phyloP scores from a whole-genome alignment of 2,113 vertebrate species.

The Lepidothrix coronata region DNA sequence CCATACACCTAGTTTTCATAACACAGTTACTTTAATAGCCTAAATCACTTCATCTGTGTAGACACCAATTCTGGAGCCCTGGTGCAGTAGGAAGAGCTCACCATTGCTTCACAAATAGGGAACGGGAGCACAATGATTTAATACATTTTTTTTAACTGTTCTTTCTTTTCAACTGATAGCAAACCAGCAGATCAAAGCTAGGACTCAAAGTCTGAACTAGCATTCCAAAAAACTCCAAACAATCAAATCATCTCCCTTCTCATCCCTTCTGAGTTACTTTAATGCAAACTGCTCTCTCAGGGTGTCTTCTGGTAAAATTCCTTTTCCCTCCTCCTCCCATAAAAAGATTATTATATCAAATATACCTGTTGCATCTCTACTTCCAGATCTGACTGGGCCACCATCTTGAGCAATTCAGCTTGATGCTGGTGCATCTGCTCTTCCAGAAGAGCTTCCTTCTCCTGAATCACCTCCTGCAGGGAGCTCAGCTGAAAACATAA shows the following conservation, averaged over 20 bases:
- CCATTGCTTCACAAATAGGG: not conserved
- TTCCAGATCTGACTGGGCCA: constrained; percentile 68
- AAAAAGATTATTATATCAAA: not conserved
- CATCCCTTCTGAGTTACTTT: not conserved
- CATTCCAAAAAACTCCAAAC: not conserved
- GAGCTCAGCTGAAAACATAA: constrained; percentile 76
- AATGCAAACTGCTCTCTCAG: not conserved
- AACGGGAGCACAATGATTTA: not conserved
- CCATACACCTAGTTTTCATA: not conserved
- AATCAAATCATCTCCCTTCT: not conserved
- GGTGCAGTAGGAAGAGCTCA: not conserved
- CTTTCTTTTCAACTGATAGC: not conserved
- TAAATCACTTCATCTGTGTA: not conserved
- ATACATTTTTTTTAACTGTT: not conserved
- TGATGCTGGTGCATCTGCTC: constrained; percentile 85
- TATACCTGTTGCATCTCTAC: constrained; percentile 85
- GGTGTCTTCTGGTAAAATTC: not conserved
- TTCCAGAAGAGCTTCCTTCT: constrained; percentile 89
- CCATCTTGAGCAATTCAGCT: constrained; percentile 80
- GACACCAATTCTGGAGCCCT: not conserved
- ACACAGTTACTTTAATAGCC: not conserved
- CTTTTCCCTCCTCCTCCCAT: not conserved
- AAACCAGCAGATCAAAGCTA: not conserved
- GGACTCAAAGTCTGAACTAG: not conserved
- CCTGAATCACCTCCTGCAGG: constrained; percentile 81